Evolutionary conservation across 2,888 invertebrate genomes (phyloP).

Genomic region (Thecocarcelia acutangulata): DNA sequence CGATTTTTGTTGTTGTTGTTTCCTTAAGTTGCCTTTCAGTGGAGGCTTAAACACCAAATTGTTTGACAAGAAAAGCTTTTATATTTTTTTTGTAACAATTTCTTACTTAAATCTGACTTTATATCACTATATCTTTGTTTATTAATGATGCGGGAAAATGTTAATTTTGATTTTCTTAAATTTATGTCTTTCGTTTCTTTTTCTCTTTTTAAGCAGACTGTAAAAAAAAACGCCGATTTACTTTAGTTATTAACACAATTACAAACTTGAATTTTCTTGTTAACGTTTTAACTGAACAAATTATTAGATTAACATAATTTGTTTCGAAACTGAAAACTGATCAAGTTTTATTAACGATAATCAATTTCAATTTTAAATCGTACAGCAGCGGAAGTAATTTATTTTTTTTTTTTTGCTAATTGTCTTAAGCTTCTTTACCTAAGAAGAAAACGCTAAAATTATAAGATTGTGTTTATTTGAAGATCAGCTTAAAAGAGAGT

Average conservation of each 20-base stretch:
- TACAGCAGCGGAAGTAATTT: conserved; percentile 32
- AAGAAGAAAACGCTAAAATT: too few species aligned
- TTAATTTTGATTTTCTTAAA: conserved; percentile 40
- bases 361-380: neutral
- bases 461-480: too few species aligned
- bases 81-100: conserved; percentile 40
- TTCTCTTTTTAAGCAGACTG: neutral
- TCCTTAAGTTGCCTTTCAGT: conserved; percentile 17
- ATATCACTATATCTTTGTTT: conserved; percentile 41
- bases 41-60: conserved; percentile 35
- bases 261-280: conserved; percentile 2
- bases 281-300: neutral
- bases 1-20: conserved; percentile 15
- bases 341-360: conserved; percentile 1
- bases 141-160: conserved; percentile 68
- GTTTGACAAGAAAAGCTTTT: conserved; percentile 16
- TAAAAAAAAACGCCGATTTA: neutral
- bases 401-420: neutral
- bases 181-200: neutral
- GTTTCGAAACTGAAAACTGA: neutral
- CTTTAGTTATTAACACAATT: conserved; percentile 43
- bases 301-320: conserved; percentile 37
- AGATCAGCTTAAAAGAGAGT: too few species aligned
- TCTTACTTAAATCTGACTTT: conserved; percentile 24
- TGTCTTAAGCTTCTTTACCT: neutral